Evolutionary conservation across 2,113 vertebrate genomes (phyloP).

Genomic region (Entelurus aequoreus): DNA sequence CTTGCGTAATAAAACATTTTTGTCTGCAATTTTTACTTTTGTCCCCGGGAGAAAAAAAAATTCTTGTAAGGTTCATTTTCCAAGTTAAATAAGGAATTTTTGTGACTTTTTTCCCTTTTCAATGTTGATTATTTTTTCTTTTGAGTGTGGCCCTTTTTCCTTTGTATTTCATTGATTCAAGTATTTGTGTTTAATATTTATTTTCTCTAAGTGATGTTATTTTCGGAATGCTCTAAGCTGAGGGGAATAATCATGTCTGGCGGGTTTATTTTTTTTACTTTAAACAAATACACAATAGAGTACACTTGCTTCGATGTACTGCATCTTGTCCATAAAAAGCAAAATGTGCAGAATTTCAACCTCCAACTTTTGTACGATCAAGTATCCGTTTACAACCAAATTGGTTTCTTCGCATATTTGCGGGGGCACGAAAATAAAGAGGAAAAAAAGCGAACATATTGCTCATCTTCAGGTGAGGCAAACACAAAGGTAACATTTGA

Average conservation of each 20-base stretch:
- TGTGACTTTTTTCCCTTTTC: too few species aligned
- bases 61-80: too few species aligned
- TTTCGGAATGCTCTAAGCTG: constrained; percentile 12
- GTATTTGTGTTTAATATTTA: constrained; percentile 17
- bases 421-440: constrained; percentile 39
- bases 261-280: constrained; percentile 8
- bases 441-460: constrained; percentile 48
- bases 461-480: constrained; percentile 62
- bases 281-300: constrained; percentile 53
- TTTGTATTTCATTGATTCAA: too few species aligned
- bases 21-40: too few species aligned
- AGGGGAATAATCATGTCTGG: constrained; percentile 12
- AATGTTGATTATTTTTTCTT: too few species aligned
- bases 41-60: too few species aligned
- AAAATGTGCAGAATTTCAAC: constrained; percentile 67
- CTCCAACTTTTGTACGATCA: constrained; percentile 68
- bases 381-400: constrained; percentile 51
- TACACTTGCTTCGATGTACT: constrained; percentile 47
- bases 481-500: constrained; percentile 50
- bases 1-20: too few species aligned
- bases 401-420: constrained; percentile 55
- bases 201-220: constrained; percentile 73
- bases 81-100: too few species aligned
- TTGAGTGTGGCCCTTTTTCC: too few species aligned
- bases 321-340: constrained; percentile 47